Evolutionary conservation across 37 sponge, comb jelly and placozoan species (phyloP).

Genomic region (Beroe forskalii): DNA sequence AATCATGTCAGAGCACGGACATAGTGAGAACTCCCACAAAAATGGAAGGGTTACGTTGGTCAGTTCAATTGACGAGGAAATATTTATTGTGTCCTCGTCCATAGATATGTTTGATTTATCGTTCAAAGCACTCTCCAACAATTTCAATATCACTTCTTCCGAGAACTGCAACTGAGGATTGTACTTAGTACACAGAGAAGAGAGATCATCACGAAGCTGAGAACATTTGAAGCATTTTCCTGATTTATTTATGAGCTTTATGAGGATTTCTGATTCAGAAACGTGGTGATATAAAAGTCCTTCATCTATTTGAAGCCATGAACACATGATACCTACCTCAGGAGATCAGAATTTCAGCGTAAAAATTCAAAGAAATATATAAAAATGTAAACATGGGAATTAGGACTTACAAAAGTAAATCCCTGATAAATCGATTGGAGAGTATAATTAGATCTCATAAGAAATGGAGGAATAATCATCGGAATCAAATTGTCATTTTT

Average conservation of each 20-base stretch:
- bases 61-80: not conserved
- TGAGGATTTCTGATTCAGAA: not conserved
- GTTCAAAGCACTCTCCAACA: not conserved
- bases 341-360: too few relatives aligned
- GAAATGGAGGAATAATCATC: too few relatives aligned
- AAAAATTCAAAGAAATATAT: too few relatives aligned
- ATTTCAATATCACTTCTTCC: not conserved
- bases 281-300: not conserved
- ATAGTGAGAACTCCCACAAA: slow-evolving; percentile 10
- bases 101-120: not conserved
- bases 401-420: too few relatives aligned
- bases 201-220: not conserved
- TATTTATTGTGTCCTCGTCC: not conserved
- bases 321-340: not conserved
- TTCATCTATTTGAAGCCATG: not conserved
- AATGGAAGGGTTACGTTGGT: not conserved
- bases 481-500: too few relatives aligned
- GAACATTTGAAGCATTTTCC: not conserved
- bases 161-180: not conserved
- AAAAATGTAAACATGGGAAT: too few relatives aligned
- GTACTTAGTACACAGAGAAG: not conserved
- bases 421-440: too few relatives aligned
- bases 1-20: not conserved
- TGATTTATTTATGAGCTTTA: not conserved
- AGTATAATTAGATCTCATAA: too few relatives aligned